Conservation (phyloP, 2,888 invertebrate species). For the Apotomis turbidana region DNA sequence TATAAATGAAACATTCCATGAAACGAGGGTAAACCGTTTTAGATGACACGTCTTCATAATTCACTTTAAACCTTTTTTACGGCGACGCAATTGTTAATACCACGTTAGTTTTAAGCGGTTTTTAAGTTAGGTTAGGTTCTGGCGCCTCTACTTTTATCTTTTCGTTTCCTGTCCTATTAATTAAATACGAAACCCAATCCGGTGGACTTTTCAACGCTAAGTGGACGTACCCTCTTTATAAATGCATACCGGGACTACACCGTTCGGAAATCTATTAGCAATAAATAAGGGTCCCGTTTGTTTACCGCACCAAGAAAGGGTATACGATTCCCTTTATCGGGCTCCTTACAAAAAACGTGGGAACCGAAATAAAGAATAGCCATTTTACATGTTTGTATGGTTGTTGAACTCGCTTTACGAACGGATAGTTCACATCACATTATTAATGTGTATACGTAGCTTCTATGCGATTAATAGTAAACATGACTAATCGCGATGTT, state of each 20-base stretch:
- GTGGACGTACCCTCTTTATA: slow-evolving; percentile 61
- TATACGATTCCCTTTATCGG: slow-evolving; percentile 80
- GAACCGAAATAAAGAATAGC: slow-evolving; percentile 77
- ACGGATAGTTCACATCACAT: slow-evolving; percentile 50
- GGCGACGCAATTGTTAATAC: too few relatives aligned
- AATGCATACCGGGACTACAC: slow-evolving; percentile 68
- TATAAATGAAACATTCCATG: too few relatives aligned
- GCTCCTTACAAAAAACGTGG: slow-evolving; percentile 79
- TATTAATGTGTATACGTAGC: slow-evolving; percentile 40
- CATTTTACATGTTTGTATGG: slow-evolving; percentile 68
- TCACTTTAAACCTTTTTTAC: too few relatives aligned
- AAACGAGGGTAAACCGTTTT: too few relatives aligned
- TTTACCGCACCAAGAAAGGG: slow-evolving; percentile 78
- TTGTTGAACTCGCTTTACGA: slow-evolving; percentile 67
- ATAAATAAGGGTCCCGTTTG: slow-evolving; percentile 78
- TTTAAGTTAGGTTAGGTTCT: too few relatives aligned
- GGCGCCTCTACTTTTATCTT: too few relatives aligned
- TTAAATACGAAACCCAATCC: slow-evolving; percentile 15
- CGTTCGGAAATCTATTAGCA: slow-evolving; percentile 78
- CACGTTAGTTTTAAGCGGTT: too few relatives aligned
- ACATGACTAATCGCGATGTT: slow-evolving; percentile 44
- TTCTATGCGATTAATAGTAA: slow-evolving; percentile 36
- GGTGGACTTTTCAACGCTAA: slow-evolving; percentile 49
- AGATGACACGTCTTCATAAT: too few relatives aligned
- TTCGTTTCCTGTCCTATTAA: neutral